These are phyloP conservation scores for Chamaea fasciata DNA, from an alignment of 2,113 vertebrate genomes.

Conservation along the genomic window DNA sequence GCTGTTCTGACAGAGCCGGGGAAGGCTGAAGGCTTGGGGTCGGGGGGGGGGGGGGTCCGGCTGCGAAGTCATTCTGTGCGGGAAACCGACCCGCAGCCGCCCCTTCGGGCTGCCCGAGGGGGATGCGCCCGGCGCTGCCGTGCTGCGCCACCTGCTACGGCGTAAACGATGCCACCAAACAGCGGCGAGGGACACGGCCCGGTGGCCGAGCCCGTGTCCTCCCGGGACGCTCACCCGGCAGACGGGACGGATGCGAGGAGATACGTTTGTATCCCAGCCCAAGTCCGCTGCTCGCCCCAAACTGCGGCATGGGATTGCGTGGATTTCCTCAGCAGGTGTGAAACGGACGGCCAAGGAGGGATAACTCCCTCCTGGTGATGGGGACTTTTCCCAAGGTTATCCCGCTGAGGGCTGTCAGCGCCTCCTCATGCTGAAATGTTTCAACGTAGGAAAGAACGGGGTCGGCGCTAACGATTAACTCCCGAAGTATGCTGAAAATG, in stretches of 20 bases:
- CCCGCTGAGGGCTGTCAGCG: background rate
- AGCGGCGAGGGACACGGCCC: background rate
- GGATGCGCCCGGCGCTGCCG: background rate
- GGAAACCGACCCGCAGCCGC: background rate
- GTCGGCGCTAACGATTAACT: background rate
- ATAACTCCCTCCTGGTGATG: background rate
- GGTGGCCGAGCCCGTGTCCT: background rate
- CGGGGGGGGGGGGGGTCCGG: too few relatives aligned
- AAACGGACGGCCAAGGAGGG: background rate
- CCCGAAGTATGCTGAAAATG: slow-evolving; percentile 26
- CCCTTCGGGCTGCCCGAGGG: background rate
- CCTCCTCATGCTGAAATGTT: background rate
- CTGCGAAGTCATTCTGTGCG: background rate
- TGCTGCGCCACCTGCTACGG: background rate
- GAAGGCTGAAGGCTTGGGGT: background rate
- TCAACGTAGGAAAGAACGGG: background rate
- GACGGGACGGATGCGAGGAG: background rate
- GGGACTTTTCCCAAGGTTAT: background rate
- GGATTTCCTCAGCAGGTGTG: background rate
- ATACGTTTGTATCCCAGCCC: background rate
- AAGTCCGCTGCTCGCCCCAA: background rate
- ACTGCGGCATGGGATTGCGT: background rate
- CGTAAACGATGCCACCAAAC: background rate
- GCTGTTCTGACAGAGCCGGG: background rate
- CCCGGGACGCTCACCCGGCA: too few relatives aligned